Conservation (phyloP, 2,888 invertebrate genomes). For the Amblyteles armatorius region DNA sequence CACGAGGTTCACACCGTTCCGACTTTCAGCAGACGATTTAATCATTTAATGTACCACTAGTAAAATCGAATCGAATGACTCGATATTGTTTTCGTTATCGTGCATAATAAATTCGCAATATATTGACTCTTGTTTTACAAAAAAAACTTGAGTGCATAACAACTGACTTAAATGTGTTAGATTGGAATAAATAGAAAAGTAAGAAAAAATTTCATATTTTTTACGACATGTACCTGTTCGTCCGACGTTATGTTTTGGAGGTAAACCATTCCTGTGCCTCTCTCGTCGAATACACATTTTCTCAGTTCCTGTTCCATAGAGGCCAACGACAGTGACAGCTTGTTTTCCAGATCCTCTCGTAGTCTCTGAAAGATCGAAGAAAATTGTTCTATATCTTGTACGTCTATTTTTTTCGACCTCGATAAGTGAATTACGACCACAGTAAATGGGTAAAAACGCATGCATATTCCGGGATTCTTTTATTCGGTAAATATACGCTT, state of each 20-base stretch:
- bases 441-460: too few species aligned
- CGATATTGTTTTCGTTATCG: conserved; percentile 17
- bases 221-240: conserved; percentile 83
- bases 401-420: background rate
- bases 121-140: background rate
- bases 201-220: conserved; percentile 42
- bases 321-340: conserved; percentile 88
- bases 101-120: conserved; percentile 17
- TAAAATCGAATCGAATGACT: background rate
- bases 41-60: background rate
- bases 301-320: conserved; percentile 90
- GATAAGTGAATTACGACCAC: too few species aligned
- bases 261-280: conserved; percentile 86
- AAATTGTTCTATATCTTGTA: conserved; percentile 15
- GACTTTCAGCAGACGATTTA: background rate
- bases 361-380: conserved; percentile 84
- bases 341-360: conserved; percentile 89
- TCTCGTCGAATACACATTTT: conserved; percentile 88
- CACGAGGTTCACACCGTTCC: background rate
- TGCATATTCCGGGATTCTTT: too few species aligned
- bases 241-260: conserved; percentile 85
- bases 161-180: conserved; percentile 36
- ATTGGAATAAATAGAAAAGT: conserved; percentile 31
- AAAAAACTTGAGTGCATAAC: conserved; percentile 42
- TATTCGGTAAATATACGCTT: too few species aligned